phyloP scores from a whole-genome alignment of 2,797 vertebrate genomes.

The Phylloscopus collybita region DNA sequence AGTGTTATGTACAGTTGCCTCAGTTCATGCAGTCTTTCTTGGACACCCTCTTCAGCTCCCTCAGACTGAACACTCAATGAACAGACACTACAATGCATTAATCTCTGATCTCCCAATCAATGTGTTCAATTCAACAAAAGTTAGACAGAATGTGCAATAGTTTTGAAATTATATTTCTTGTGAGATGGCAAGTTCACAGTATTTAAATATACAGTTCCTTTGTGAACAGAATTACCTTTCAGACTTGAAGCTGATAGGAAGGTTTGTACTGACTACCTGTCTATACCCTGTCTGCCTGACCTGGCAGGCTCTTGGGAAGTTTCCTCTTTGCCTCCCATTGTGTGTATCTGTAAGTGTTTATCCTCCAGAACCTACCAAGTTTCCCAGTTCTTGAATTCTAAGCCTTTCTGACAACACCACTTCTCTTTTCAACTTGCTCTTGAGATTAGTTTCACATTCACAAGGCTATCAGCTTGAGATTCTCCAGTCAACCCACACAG shows the following conservation, averaged over 20 bases:
- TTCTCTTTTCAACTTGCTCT: background rate
- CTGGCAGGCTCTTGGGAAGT: background rate
- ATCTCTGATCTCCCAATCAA: background rate
- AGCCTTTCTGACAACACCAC: background rate
- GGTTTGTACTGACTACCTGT: background rate
- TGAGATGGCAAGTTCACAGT: background rate
- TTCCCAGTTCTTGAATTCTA: background rate
- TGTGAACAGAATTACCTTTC: background rate
- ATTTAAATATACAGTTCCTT: background rate
- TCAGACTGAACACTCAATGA: background rate
- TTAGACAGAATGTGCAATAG: background rate
- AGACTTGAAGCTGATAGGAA: background rate
- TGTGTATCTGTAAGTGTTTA: background rate
- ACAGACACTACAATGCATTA: background rate
- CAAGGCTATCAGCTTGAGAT: background rate
- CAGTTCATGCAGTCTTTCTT: background rate
- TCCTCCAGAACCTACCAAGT: background rate
- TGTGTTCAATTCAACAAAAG: background rate
- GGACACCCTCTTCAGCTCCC: background rate
- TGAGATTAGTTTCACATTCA: background rate
- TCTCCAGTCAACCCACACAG: rapidly evolving
- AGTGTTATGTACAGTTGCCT: background rate
- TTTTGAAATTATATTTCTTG: background rate
- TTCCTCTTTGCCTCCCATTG: background rate
- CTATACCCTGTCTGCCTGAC: background rate